A percentile compares a stretch with the other conserved stretches of the same genome.
Evolutionary conservation across 1,140 invertebrate species (phyloP).

Genomic region (Bombus confusus): DNA sequence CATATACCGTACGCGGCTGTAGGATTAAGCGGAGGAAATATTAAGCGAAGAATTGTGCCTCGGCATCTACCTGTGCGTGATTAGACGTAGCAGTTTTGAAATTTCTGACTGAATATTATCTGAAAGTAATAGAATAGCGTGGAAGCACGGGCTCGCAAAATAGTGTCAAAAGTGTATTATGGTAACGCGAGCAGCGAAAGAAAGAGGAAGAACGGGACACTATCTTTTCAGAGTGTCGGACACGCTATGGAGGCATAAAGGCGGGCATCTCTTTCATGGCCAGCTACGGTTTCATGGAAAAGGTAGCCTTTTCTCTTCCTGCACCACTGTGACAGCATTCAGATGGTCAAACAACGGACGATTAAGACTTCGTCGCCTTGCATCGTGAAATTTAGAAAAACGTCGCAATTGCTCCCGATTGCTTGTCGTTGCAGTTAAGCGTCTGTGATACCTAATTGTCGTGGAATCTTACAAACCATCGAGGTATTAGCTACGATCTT

Average conservation of each 20-base stretch:
- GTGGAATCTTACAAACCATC: not conserved
- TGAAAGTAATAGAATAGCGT: not conserved
- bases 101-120: slow-evolving; percentile 10
- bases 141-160: slow-evolving; percentile 10
- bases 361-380: slow-evolving; percentile 14
- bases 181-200: not conserved
- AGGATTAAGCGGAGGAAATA: slow-evolving; percentile 8
- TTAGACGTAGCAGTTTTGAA: slow-evolving; percentile 21
- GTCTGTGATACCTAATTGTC: not conserved
- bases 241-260: slow-evolving; percentile 8
- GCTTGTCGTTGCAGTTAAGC: no score
- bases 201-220: not conserved
- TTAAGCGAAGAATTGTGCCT: not conserved
- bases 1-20: not conserved
- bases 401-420: not conserved
- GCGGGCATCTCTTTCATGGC: slow-evolving; percentile 20
- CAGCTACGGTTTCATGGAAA: slow-evolving; percentile 3
- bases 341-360: slow-evolving; percentile 33
- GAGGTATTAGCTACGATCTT: not conserved
- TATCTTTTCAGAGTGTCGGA: slow-evolving; percentile 19
- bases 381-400: not conserved
- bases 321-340: slow-evolving; percentile 8
- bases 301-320: slow-evolving; percentile 1
- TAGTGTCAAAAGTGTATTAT: slow-evolving; percentile 33
- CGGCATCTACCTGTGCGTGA: not conserved